Evolutionary conservation across 2,797 vertebrate genomes (phyloP).

Genomic region (Poecilia picta): DNA sequence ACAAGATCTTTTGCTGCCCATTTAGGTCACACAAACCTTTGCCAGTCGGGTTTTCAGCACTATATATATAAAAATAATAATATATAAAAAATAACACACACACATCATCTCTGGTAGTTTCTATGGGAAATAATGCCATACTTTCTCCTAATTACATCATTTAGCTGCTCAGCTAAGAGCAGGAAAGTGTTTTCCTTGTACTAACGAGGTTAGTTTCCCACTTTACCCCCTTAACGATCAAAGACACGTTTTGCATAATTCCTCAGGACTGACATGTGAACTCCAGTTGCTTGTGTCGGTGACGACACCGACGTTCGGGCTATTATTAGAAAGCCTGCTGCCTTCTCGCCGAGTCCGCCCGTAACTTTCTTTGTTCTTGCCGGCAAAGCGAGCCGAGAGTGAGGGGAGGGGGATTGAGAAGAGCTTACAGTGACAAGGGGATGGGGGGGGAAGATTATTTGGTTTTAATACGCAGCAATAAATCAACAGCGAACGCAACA

Average conservation of each 20-base stretch:
- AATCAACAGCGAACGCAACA: conserved; percentile 34
- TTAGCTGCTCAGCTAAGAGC: not conserved
- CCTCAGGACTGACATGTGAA: conserved; percentile 52
- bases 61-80: too few relatives aligned
- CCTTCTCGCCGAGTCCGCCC: conserved; percentile 44
- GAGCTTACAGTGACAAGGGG: conserved; percentile 26
- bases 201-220: conserved; percentile 36
- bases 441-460: conserved; percentile 55
- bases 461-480: conserved; percentile 39
- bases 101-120: not conserved
- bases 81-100: too few relatives aligned
- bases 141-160: conserved; percentile 36
- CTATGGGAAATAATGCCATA: conserved; percentile 4
- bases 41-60: not conserved
- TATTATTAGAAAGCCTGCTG: conserved; percentile 66
- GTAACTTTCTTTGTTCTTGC: conserved; percentile 63
- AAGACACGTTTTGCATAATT: conserved; percentile 65
- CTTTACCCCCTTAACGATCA: conserved; percentile 47
- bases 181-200: conserved; percentile 1
- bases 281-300: conserved; percentile 20
- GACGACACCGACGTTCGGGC: conserved; percentile 19
- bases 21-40: not conserved
- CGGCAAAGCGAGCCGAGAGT: conserved; percentile 28
- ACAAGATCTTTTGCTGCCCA: not conserved
- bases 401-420: conserved; percentile 41